These are phyloP conservation scores for Uria aalge DNA, from an alignment of 2,113 vertebrate species.

Conservation along the genomic window DNA sequence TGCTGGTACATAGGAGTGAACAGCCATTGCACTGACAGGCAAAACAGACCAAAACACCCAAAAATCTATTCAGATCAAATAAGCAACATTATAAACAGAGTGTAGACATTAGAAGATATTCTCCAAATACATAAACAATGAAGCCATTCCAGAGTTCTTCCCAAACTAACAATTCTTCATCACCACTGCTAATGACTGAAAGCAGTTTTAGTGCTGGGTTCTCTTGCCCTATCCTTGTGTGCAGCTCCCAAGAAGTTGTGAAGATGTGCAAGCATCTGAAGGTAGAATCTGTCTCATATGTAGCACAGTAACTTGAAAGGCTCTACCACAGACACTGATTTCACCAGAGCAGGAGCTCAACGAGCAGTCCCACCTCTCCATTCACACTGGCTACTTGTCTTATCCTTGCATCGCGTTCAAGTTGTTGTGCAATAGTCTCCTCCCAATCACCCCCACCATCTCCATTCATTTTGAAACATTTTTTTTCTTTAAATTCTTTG, in stretches of 20 bases:
- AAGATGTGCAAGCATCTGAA: not conserved
- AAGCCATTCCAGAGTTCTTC: not conserved
- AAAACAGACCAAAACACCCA: not conserved
- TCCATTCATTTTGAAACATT: not conserved
- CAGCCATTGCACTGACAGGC: not conserved
- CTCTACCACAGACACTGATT: not conserved
- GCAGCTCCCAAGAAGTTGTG: not conserved
- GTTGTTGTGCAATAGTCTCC: not conserved
- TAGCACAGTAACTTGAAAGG: not conserved
- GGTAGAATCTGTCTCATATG: not conserved
- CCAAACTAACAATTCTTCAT: not conserved
- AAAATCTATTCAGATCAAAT: not conserved
- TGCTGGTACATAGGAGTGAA: not conserved
- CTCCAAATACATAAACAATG: not conserved
- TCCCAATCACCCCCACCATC: not conserved
- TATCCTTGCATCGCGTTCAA: rapidly evolving
- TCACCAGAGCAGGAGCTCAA: not conserved
- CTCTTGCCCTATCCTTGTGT: not conserved
- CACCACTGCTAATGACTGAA: not conserved
- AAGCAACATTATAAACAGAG: not conserved
- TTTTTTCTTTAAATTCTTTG: not conserved
- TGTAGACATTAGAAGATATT: not conserved
- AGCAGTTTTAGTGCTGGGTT: not conserved
- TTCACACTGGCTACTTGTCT: not conserved
- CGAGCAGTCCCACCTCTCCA: not conserved